Conservation (phyloP, 2,888 invertebrate species). For the Eulithis prunata region DNA sequence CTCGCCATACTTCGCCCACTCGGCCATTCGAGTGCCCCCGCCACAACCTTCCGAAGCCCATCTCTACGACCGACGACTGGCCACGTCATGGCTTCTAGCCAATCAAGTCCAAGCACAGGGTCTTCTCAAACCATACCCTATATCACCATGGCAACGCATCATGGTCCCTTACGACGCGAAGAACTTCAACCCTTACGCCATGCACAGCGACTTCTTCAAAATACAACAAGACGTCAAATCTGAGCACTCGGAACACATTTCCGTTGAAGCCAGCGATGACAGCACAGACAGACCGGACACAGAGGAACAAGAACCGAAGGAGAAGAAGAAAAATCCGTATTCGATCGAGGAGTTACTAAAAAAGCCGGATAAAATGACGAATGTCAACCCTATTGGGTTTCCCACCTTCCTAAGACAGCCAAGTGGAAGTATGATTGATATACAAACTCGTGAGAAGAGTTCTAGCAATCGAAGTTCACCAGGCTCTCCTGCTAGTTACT, state of each 20-base stretch:
- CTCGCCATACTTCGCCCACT: slow-evolving; percentile 73
- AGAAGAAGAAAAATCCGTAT: slow-evolving; percentile 91
- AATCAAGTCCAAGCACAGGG: slow-evolving; percentile 80
- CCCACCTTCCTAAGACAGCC: slow-evolving; percentile 83
- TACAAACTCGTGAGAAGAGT: slow-evolving; percentile 64
- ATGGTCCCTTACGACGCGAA: slow-evolving; percentile 82
- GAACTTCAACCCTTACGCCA: slow-evolving; percentile 71
- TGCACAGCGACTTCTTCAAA: slow-evolving; percentile 70
- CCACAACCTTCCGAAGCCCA: slow-evolving; percentile 64
- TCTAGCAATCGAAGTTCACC: slow-evolving; percentile 76
- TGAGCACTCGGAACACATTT: slow-evolving; percentile 75
- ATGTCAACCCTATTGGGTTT: slow-evolving; percentile 64
- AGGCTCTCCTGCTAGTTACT: slow-evolving; percentile 77
- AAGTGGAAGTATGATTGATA: slow-evolving; percentile 84
- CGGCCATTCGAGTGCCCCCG: slow-evolving; percentile 72
- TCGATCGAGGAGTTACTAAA: slow-evolving; percentile 94
- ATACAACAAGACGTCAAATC: slow-evolving; percentile 73
- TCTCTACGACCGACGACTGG: slow-evolving; percentile 78
- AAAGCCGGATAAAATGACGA: slow-evolving; percentile 88
- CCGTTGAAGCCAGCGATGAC: slow-evolving; percentile 85
- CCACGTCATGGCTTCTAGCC: slow-evolving; percentile 83
- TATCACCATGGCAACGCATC: slow-evolving; percentile 84
- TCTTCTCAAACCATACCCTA: slow-evolving; percentile 78
- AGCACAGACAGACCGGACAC: slow-evolving; percentile 83
- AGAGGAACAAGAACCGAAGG: slow-evolving; percentile 69